Base-by-base conservation (phyloP, 1,140 invertebrate species). In the Drosophila sulfurigaster region DNA sequence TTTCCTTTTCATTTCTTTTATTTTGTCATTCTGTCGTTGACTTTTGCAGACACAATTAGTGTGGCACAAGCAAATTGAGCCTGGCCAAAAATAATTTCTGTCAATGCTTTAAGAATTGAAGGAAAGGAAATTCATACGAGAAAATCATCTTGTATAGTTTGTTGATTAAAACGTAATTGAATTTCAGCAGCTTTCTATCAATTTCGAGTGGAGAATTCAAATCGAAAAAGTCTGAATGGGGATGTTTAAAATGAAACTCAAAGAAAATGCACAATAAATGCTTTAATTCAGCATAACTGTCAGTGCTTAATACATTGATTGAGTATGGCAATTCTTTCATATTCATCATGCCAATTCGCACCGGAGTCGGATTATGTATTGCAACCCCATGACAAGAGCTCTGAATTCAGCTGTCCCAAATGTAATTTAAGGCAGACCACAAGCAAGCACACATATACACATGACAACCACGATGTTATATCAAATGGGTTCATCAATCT, bases 401-500 rank as follows among this genome's bases (percentile, higher is more conserved):
- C 6, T 69, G 20, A 25, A 25, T 78, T 63, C 52, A 79, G 13
- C 45, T 75, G 52, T 65, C 67, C 73, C 73, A 75, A 76, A 67
- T 66, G 59, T 71, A 76, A 72, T 79, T 75, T 60, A 67, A 72
- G 51, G 28, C 15, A 70, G 65, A 56, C 48, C 41, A 43, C 46
- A 75, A 25, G 20, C 20, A 25, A 25, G 3, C 43, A 13, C 58
- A 70, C 8, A 57, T 13, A 43, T 32, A 75, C 15, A 56, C 43
- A 57, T 41, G 46, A 49, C 38, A 52, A 41, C 46, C 65, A 46
- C 13, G 30, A 59, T 51, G 32, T 60, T 73, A 57, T 56, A 60
- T 66, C 25, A 62, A 76, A 51, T 38, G 49, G 71, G 71, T 79
- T 82, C 83, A 86, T 86, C 82, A 87, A 86, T 87, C 82, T 79